Base-by-base conservation (phyloP, 2,113 vertebrate species). In the Anarrhichthys ocellatus region DNA sequence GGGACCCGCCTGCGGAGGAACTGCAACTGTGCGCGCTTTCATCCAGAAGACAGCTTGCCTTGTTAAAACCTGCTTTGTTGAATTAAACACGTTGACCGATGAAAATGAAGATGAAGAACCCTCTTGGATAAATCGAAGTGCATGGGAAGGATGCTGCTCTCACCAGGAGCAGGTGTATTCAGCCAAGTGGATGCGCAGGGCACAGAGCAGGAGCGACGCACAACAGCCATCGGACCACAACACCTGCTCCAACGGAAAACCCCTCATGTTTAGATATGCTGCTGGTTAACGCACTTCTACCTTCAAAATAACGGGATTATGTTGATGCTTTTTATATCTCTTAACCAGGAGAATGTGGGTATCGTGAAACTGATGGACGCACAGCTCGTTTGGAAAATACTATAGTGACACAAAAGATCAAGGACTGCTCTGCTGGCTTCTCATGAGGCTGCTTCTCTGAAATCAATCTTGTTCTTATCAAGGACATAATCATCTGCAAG, bases 141-240 rank as follows among this genome's bases (percentile, higher is more conserved):
- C 76, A 52, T 18, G 64, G 81, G 46, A 29, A 87, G 85, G 56
- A 87, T 81, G 92, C 82, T 80, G 80, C 50, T 58, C 78, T 85
- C 72, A 22, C 17, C 10, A 76, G 80, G 88, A 81, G 89, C 94
- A 93, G 92, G 93, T 93, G 93, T 34, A 90, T 78, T 79, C 40
- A 77, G 40, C 62, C 83, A 82, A 81, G 78, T 78, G 89, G 88
- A 86, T 75, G 85, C 73, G 80, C 87, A 71, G 68, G 65, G n/a
- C 81, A 10, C 74, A 72, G 64, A 77, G 82, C 71, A 2, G 73
- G 79, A 85, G 78, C 77, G 29, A 81, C 85, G 73, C 83, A 75
- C 90, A 66, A 7, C 67, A 62, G 44, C 76, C 44, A 54, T 73
- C 13, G 71, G 80, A 86, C 64, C 40, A 68, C 81, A 63, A 27